A percentile compares a stretch with the other conserved stretches of the same genome.
phyloP scores from a whole-genome alignment of 2,888 invertebrate genomes.

The Habroteleia sp. region DNA sequence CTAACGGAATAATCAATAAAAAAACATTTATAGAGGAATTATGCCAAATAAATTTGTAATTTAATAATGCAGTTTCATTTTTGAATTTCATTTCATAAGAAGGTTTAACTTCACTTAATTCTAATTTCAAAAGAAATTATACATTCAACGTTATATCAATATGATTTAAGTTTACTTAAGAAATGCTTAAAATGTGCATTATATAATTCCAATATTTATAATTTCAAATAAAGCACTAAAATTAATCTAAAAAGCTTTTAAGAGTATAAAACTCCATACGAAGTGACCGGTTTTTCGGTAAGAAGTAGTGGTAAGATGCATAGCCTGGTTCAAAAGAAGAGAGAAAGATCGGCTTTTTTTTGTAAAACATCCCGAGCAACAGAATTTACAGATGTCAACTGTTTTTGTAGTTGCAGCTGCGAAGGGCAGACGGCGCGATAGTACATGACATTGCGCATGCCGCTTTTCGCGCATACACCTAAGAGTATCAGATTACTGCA shows the following conservation, averaged over 20 bases:
- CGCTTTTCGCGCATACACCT: slow-evolving; percentile 50
- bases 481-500: slow-evolving; percentile 72
- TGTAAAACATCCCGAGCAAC: slow-evolving; percentile 56
- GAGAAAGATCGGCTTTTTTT: slow-evolving; percentile 40
- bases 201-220: too few relatives aligned
- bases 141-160: too few relatives aligned
- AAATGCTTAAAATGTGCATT: too few relatives aligned
- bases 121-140: too few relatives aligned
- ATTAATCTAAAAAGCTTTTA: slow-evolving; percentile 16
- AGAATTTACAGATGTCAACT: slow-evolving; percentile 77
- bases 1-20: too few relatives aligned
- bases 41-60: too few relatives aligned
- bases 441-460: slow-evolving; percentile 47
- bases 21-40: too few relatives aligned
- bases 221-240: slow-evolving; percentile 8
- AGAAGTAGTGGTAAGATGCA: slow-evolving; percentile 39
- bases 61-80: too few relatives aligned
- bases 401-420: slow-evolving; percentile 76
- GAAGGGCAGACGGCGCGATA: slow-evolving; percentile 67
- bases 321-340: slow-evolving; percentile 16
- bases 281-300: slow-evolving; percentile 40
- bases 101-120: too few relatives aligned
- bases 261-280: not conserved
- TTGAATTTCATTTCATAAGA: too few relatives aligned
- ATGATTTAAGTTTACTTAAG: too few relatives aligned